Evolutionary conservation across 2,113 vertebrate genomes (phyloP), one percentile per base, ranked within the genome.

Genomic region (Seriola aureovittata): DNA sequence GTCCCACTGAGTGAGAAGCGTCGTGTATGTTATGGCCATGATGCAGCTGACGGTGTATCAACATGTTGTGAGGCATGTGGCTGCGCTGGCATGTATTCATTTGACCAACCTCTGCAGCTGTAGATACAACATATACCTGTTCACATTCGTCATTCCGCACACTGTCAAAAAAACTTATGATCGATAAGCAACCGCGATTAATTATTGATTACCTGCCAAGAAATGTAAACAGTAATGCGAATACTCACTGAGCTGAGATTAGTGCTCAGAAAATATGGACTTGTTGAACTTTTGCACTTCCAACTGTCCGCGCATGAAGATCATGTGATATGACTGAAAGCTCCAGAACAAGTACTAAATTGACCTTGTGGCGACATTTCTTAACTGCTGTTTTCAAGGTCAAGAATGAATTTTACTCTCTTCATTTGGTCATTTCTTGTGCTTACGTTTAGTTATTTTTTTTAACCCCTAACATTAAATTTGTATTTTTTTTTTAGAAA

Each of bases 11-110:
- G 40, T 17, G 3, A 52, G 2, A 21, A 55, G 65, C 12, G 23
- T 38, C 34, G 17, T 23, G n/a, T 23, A 58, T 50, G 21, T 52
- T 59, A 62, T 4, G 25, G 55, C 32, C 40, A 40, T 68, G 32
- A 59, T 6, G 0, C 16, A 3, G 19, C 54, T n/a, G 59, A 36
- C 23, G 36, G n/a, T 76, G 82, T 52, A 44, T 25, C 5, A 1
- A 74, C 81, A 62, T 78, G 81, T 44, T 63, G 25, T 13, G 11
- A 63, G 29, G 16, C 48, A 71, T 66, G 64, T 40, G 3, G 46
- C 66, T 46, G 48, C 48, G 48, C 58, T 44, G n/a, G 2, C 40
- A 44, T 42, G 52, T 57, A 42, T 34, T 75, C 44, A 59, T 16
- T 38, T 65, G 21, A n/a, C 60, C 12, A 69, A 52, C 55, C 11